Conservation (phyloP, 2,113 vertebrate genomes). For the Tetrao urogallus region DNA sequence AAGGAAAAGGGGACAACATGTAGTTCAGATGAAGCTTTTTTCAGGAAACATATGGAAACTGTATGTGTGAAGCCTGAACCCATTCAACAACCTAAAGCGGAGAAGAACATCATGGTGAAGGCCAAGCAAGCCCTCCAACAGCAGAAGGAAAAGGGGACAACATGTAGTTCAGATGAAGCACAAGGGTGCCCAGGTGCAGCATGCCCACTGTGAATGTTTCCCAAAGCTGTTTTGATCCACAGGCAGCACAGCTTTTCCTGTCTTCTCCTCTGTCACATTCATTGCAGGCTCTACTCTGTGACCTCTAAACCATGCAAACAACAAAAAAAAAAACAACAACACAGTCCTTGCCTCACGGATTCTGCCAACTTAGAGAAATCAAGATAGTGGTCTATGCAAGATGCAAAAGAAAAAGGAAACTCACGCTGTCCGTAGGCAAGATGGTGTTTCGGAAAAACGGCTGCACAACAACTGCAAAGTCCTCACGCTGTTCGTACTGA, state of each 20-base stretch:
- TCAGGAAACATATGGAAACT: too few species aligned
- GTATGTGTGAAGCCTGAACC: neutral
- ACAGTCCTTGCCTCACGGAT: neutral
- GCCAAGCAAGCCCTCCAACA: neutral
- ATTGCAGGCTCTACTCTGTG: neutral
- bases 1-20: neutral
- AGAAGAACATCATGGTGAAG: neutral
- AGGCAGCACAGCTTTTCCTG: neutral
- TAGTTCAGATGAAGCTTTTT: too few species aligned
- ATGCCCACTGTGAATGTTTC: neutral
- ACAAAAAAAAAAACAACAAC: neutral
- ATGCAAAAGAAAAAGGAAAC: neutral
- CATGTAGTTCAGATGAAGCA: neutral
- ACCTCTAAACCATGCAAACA: neutral
- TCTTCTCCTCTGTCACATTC: neutral
- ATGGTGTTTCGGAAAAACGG: constrained; percentile 87
- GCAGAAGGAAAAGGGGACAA: neutral
- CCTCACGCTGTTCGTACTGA: constrained; percentile 81
- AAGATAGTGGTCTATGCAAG: neutral
- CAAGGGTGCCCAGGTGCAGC: neutral
- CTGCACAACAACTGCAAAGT: constrained; percentile 87
- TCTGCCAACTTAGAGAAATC: neutral
- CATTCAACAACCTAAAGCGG: neutral
- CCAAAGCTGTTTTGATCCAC: neutral
- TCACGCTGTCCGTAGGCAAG: constrained; percentile 81